Evolutionary conservation across 2,797 vertebrate species (phyloP), one percentile per base, ranked within the genome.

Genomic region (Sparus aurata): DNA sequence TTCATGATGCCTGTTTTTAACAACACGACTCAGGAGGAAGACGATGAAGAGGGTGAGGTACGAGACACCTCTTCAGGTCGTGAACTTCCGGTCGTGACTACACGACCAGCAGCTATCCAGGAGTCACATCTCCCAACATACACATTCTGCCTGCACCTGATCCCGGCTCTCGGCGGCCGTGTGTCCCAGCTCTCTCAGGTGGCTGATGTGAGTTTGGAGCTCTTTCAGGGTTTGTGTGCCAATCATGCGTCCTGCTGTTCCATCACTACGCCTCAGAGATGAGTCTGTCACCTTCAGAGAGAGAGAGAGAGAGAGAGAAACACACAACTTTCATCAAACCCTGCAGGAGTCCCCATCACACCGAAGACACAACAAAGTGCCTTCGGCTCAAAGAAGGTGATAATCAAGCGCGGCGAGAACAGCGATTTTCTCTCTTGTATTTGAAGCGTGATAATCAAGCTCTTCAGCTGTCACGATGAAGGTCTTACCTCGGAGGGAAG

Each of bases 181-280:
- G 72, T 93, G 93, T 57, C 92, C 92, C 55, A 98, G 90, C 78
- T 95, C 94, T 84, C 94, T 93, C 49, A 98, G 94, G 12, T 90
- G 94, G 49, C 84, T 83, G 58, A 95, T 92, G 7, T 94, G 95
- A 53, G 83, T 89, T 77, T 95, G 95, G 63, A 97, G 92, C 82
- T 97, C 96, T 73, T 96, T 96, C 18, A 94, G 80, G 64, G 92
- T 93, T 68, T 94, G 92, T 72, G 92, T 90, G 88, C 83, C 91
- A 66, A 92, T 90, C 83, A 86, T 23, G 43, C 77, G 5, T 75
- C 87, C 88, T 30, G 86, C 89, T 91, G 90, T 78, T 91, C 85
- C 91, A 83, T 91, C 92, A 73, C 79, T 58, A 11, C 27, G 38
- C 89, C 91, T 16, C 25, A 85, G 75, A 82, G 92, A 92, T 91